These are phyloP conservation scores for Cygnus olor DNA, from an alignment of 2,797 vertebrate genomes.

Conservation along the genomic window DNA sequence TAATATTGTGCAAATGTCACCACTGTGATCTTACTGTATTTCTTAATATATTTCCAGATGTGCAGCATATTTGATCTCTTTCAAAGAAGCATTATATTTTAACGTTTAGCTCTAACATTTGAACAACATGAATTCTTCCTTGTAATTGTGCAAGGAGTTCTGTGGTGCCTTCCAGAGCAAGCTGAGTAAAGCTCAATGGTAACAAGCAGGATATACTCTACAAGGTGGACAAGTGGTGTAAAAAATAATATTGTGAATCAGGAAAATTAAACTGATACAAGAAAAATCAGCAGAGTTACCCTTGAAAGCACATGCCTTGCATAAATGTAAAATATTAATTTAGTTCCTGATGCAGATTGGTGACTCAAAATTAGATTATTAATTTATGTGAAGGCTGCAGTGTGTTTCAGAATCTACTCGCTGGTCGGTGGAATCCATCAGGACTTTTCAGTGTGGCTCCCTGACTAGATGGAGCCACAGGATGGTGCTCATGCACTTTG, in stretches of 20 bases:
- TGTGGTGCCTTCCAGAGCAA: neutral
- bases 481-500: slow-evolving; percentile 62
- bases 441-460: neutral
- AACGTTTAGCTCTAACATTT: neutral
- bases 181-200: neutral
- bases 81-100: neutral
- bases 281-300: neutral
- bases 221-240: neutral
- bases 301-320: neutral
- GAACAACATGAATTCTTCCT: neutral
- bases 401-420: neutral
- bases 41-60: neutral
- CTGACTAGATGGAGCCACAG: slow-evolving; percentile 9
- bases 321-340: neutral
- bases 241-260: neutral
- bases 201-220: neutral
- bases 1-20: neutral
- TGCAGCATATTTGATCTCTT: neutral
- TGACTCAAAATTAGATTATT: neutral
- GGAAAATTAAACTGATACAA: neutral
- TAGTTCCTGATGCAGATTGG: neutral
- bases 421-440: fast-evolving
- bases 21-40: neutral
- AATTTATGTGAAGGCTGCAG: neutral
- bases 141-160: neutral